Conservation (phyloP, 2,888 invertebrate genomes). For the Drosophila multiciliata region DNA sequence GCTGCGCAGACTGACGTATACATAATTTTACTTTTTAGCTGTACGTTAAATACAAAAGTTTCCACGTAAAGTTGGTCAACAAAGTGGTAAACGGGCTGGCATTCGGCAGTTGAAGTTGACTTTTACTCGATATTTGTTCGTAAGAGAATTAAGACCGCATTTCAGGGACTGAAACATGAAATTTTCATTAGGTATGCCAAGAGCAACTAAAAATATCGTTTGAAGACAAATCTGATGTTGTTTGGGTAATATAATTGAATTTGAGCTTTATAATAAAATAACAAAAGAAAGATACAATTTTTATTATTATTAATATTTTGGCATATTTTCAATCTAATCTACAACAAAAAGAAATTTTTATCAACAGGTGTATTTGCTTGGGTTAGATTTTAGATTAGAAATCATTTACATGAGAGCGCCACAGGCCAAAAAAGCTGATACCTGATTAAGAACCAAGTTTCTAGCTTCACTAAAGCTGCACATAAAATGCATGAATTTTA, state of each 20-base stretch:
- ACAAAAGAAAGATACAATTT: neutral
- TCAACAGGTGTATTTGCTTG: neutral
- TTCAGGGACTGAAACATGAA: neutral
- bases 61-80: conserved; percentile 15
- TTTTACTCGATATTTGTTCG: neutral
- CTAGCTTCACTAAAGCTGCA: conserved; percentile 6
- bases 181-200: neutral
- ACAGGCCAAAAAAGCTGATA: neutral
- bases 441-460: conserved; percentile 9
- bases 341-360: neutral
- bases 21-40: conserved; percentile 44
- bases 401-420: neutral
- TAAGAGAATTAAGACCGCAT: conserved; percentile 8
- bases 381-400: neutral
- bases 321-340: neutral
- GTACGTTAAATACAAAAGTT: conserved; percentile 1
- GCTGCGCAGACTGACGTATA: conserved; percentile 48
- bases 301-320: neutral
- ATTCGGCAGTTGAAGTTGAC: conserved; percentile 1
- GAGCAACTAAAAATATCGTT: neutral
- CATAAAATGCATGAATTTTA: neutral
- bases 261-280: neutral
- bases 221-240: neutral
- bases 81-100: neutral
- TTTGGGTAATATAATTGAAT: neutral